Base-by-base conservation (phyloP, 2,113 vertebrate species). In the Cheirogaleus medius region DNA sequence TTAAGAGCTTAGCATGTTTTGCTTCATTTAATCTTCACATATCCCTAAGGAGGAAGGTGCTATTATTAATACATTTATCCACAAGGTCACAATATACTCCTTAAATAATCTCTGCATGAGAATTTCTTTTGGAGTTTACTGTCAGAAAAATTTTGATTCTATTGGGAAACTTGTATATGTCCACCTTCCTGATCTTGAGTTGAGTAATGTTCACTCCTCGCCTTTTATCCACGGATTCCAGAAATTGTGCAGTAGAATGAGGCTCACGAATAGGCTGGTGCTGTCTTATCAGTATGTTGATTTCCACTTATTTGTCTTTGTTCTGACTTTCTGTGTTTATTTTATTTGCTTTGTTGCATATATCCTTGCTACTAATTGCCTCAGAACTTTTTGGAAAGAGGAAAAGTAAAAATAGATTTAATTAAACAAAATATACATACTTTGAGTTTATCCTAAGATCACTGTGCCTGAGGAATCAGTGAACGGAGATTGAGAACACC, bases 91-190 rank as follows among this genome's bases (percentile, higher is more conserved):
- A 42, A 42, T 21, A 49, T 8, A n/a, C 32, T 74, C 88, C 23
- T 77, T 95, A 83, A 91, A 82, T 83, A 76, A 88, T 83, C 42
- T 90, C 42, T 73, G 17, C 74, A 44, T 83, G 27, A 87, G 81
- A 92, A 96, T 56, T 90, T 68, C 58, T 87, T 85, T 49, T 69
- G 29, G 25, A 92, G 12, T 68, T 77, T 84, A 25, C 47, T 77
- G 77, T 76, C 90, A 96, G 82, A 68, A 96, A 94, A 88, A 80
- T 39, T 58, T 85, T 81, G 7, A 44, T 25, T 74, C n/a, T 93
- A 25, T 73, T 56, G 68, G 32, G 68, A 95, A 97, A 92, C 25
- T 58, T 15, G 73, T 58, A 66, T 18, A 63, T 63, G 47, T 95
- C 68, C 64, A 63, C 23, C 18, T 87, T 97, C 87, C 80, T 52